Evolutionary conservation across 2,888 invertebrate genomes (phyloP).

Genomic region (Alloplasta piceator): DNA sequence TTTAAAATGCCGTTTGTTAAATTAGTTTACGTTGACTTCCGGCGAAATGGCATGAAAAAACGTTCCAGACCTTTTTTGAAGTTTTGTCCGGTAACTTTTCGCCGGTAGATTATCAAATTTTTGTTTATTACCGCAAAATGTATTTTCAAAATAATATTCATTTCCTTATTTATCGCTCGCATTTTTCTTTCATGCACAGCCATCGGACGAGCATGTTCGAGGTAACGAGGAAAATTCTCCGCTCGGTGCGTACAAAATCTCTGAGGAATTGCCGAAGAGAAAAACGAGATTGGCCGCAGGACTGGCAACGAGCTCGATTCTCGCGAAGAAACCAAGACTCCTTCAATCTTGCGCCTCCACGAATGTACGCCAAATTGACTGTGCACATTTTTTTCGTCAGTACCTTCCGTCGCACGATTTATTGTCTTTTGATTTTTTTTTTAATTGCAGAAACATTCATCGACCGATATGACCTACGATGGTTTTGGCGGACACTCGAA

Average conservation of each 20-base stretch:
- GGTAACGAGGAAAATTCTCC: constrained; percentile 55
- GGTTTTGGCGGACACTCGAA: constrained; percentile 74
- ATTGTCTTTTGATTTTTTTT: constrained; percentile 14
- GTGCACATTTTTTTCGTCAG: constrained; percentile 2
- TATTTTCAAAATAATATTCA: neutral
- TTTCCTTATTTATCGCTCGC: neutral
- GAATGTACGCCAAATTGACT: constrained; percentile 10
- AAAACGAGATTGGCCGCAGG: neutral
- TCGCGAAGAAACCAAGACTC: constrained; percentile 54
- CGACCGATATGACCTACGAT: constrained; percentile 62
- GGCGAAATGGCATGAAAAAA: too few relatives aligned
- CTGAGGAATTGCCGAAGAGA: constrained; percentile 17
- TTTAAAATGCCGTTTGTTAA: too few relatives aligned
- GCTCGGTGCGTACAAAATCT: constrained; percentile 44
- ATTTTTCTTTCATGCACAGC: neutral
- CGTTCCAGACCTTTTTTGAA: too few relatives aligned
- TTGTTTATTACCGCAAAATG: too few relatives aligned
- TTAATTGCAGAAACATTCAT: constrained; percentile 56
- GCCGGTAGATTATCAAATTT: too few relatives aligned
- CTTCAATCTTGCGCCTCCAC: constrained; percentile 34
- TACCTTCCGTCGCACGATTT: neutral
- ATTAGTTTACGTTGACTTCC: too few relatives aligned
- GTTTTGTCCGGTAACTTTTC: too few relatives aligned
- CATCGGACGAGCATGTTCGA: neutral
- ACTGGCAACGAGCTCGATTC: constrained; percentile 24